phyloP scores from a whole-genome alignment of 2,888 invertebrate species.

The Ptilodon capucinus region DNA sequence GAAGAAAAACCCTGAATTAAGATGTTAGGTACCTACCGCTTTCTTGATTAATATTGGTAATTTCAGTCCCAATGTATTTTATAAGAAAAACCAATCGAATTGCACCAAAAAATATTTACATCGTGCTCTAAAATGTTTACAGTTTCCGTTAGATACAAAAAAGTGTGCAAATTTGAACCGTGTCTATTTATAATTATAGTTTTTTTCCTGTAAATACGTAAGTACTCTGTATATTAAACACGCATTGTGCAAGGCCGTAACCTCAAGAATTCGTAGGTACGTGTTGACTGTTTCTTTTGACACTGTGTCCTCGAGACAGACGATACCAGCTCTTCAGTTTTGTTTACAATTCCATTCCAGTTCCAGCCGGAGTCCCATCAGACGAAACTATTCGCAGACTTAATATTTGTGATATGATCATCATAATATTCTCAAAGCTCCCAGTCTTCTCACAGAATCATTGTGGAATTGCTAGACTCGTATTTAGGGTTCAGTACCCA shows the following conservation, averaged over 20 bases:
- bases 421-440: too few species aligned
- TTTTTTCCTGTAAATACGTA: background rate
- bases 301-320: conserved; percentile 19
- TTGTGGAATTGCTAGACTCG: too few species aligned
- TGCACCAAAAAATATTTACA: too few species aligned
- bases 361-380: conserved; percentile 20
- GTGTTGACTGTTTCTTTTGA: conserved; percentile 4
- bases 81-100: too few species aligned
- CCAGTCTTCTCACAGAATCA: too few species aligned
- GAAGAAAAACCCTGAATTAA: too few species aligned
- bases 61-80: too few species aligned
- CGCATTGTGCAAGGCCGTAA: background rate
- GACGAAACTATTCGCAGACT: conserved; percentile 2
- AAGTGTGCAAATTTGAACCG: background rate
- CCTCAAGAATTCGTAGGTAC: background rate
- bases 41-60: too few species aligned
- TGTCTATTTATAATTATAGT: background rate
- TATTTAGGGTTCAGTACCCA: too few species aligned
- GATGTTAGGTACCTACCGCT: too few species aligned
- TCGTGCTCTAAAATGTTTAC: too few species aligned
- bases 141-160: background rate
- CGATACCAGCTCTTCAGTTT: conserved; percentile 30
- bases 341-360: conserved; percentile 34
- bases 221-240: background rate
- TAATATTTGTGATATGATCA: conserved; percentile 3